Evolutionary conservation across 2,888 invertebrate genomes (phyloP).

Genomic region (Lamellibrachia satsuma): DNA sequence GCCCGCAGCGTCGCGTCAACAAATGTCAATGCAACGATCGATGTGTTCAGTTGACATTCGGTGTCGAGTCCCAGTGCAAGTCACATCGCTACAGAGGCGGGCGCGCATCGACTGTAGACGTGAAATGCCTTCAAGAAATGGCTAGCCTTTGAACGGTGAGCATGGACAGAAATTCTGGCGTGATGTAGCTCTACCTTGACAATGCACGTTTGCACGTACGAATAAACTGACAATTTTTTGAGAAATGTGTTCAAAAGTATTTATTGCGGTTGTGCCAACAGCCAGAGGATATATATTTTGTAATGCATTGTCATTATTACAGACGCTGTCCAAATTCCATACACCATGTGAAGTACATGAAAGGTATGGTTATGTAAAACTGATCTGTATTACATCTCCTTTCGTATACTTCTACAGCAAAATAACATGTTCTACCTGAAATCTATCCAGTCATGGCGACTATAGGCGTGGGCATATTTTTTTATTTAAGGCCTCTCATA

Average conservation of each 20-base stretch:
- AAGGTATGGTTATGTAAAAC: too few species aligned
- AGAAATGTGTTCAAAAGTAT: background rate
- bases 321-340: too few species aligned
- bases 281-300: too few species aligned
- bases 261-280: background rate
- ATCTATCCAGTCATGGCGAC: too few species aligned
- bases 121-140: background rate
- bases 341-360: too few species aligned
- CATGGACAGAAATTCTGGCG: background rate
- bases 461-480: too few species aligned
- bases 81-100: background rate
- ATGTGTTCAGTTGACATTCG: conserved; percentile 3
- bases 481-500: too few species aligned
- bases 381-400: too few species aligned
- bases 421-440: too few species aligned
- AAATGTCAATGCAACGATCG: conserved; percentile 4
- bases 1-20: background rate
- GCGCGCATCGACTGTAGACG: background rate
- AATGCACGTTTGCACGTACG: background rate
- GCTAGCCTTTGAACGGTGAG: background rate
- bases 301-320: too few species aligned
- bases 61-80: background rate
- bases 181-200: background rate
- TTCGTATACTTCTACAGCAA: too few species aligned
- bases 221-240: background rate